A percentile compares a stretch with the other conserved stretches of the same genome.
phyloP scores from a whole-genome alignment of 1,140 invertebrate genomes.

The Drosophila sp. region DNA sequence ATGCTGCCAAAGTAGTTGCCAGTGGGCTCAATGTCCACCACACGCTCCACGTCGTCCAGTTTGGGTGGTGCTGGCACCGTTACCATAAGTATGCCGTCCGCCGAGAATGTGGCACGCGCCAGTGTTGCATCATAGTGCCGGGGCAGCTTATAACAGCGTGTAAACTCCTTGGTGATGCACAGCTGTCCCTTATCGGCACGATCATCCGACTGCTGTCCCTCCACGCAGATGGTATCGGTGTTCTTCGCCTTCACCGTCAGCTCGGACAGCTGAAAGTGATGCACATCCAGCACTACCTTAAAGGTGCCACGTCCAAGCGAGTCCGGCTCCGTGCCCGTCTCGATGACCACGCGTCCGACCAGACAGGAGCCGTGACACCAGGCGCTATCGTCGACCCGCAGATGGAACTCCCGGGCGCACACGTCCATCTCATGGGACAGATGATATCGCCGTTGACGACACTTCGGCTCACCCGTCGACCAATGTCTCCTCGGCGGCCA shows the following conservation, averaged over 20 bases:
- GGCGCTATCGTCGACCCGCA: constrained; percentile 70
- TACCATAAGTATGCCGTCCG: constrained; percentile 79
- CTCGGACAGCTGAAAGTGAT: constrained; percentile 74
- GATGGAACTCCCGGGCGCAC: constrained; percentile 73
- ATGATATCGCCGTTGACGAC: constrained; percentile 70
- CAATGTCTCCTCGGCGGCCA: constrained; percentile 65
- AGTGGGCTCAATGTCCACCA: constrained; percentile 75
- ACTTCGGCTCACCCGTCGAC: constrained; percentile 70
- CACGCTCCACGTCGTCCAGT: constrained; percentile 79
- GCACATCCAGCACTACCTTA: constrained; percentile 78
- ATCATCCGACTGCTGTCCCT: constrained; percentile 75
- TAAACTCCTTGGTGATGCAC: constrained; percentile 76
- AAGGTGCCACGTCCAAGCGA: constrained; percentile 75
- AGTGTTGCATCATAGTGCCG: constrained; percentile 79
- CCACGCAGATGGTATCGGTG: constrained; percentile 72
- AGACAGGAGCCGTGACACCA: constrained; percentile 81
- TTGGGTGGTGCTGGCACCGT: constrained; percentile 79
- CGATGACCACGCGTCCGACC: constrained; percentile 71
- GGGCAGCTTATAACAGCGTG: constrained; percentile 76
- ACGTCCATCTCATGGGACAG: constrained; percentile 72
- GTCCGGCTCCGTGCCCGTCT: constrained; percentile 73
- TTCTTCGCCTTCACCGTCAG: constrained; percentile 76
- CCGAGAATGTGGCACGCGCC: constrained; percentile 76
- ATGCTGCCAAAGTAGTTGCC: constrained; percentile 79
- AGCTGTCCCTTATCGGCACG: constrained; percentile 67